These are phyloP conservation scores for Dryobates pubescens DNA, from an alignment of 2,797 vertebrate genomes.

Conservation along the genomic window DNA sequence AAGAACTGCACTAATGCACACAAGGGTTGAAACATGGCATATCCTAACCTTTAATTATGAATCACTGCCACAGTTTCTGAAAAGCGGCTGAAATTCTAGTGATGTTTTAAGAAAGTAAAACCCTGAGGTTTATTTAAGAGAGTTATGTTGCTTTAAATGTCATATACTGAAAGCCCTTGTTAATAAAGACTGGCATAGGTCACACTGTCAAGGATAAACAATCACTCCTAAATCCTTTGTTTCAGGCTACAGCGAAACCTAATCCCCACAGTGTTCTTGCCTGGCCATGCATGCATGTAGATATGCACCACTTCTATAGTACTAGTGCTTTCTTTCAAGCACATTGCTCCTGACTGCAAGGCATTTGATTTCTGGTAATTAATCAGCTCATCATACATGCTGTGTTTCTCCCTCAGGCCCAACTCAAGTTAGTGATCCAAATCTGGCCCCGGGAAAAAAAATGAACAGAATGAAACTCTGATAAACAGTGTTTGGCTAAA, in stretches of 20 bases:
- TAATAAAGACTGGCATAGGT: conserved; percentile 74
- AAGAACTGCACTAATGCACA: conserved; percentile 63
- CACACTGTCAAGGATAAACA: conserved; percentile 77
- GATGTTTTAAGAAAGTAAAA: conserved; percentile 61
- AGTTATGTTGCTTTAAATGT: conserved; percentile 73
- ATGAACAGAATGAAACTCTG: conserved; percentile 62
- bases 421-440: conserved; percentile 77
- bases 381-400: conserved; percentile 81
- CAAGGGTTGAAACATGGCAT: conserved; percentile 63
- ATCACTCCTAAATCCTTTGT: conserved; percentile 75
- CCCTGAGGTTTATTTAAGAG: conserved; percentile 62
- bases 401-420: conserved; percentile 76
- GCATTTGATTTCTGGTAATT: conserved; percentile 84
- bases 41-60: conserved; percentile 74
- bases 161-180: conserved; percentile 58
- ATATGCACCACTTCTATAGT: conserved; percentile 54
- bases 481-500: conserved; percentile 72
- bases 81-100: conserved; percentile 32
- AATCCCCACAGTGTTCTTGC: conserved; percentile 67
- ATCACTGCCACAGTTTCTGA: conserved; percentile 55
- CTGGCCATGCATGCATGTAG: conserved; percentile 58
- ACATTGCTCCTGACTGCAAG: conserved; percentile 72
- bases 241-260: conserved; percentile 73
- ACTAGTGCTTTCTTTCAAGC: conserved; percentile 65
- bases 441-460: conserved; percentile 77